A percentile compares a stretch with the other conserved stretches of the same genome.
phyloP scores from a whole-genome alignment of 64 coral and sea anemone genomes.

The Trachythela sp. region DNA sequence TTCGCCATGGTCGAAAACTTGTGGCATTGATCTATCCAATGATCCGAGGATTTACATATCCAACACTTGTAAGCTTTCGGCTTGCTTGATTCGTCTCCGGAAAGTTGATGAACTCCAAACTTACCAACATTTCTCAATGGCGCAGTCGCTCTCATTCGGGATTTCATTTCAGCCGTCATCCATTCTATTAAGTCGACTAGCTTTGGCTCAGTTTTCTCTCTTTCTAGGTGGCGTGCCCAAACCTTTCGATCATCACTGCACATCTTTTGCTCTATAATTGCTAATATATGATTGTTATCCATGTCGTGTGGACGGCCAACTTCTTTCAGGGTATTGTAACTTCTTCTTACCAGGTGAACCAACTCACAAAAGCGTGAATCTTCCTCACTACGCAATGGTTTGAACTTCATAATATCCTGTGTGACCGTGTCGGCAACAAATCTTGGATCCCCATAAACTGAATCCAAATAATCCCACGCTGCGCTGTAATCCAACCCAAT shows the following conservation, averaged over 20 bases:
- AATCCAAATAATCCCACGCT: slow-evolving; percentile 35
- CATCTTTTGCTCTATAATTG: slow-evolving; percentile 63
- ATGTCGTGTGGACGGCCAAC: slow-evolving; percentile 15
- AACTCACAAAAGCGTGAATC: not conserved
- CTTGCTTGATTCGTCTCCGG: too few relatives aligned
- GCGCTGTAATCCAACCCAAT: slow-evolving; percentile 1
- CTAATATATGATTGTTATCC: slow-evolving; percentile 38
- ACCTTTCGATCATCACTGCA: slow-evolving; percentile 57
- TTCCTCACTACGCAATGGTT: not conserved
- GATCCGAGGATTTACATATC: slow-evolving; percentile 36
- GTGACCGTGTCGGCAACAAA: slow-evolving; percentile 20
- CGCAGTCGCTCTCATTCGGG: slow-evolving; percentile 57
- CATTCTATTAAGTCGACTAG: slow-evolving; percentile 37
- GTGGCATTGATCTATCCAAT: slow-evolving; percentile 48
- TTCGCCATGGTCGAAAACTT: slow-evolving; percentile 10
- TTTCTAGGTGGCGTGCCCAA: slow-evolving; percentile 42
- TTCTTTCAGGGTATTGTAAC: slow-evolving; percentile 2
- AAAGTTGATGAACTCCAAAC: not conserved
- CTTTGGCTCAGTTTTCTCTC: slow-evolving; percentile 24
- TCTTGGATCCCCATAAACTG: slow-evolving; percentile 30
- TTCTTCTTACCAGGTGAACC: not conserved
- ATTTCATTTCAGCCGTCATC: slow-evolving; percentile 59
- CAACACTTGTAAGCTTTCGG: slow-evolving; percentile 3
- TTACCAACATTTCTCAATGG: slow-evolving; percentile 27
- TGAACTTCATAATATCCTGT: not conserved